Evolutionary conservation across 2,113 vertebrate genomes (phyloP).

Genomic region (Eptesicus fuscus): DNA sequence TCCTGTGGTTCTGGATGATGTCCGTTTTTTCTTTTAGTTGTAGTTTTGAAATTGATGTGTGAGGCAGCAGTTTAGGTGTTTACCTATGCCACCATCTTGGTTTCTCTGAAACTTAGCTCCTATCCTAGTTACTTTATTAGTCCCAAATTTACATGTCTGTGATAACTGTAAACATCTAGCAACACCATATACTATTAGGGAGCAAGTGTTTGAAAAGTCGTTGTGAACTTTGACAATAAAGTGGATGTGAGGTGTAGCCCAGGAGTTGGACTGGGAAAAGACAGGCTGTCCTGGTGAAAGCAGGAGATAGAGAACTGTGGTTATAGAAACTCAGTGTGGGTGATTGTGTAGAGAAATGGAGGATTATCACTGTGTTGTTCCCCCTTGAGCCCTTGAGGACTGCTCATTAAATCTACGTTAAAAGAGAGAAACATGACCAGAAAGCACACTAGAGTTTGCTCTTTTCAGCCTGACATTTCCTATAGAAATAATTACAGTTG

Average conservation of each 20-base stretch:
- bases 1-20: too few relatives aligned
- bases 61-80: too few relatives aligned
- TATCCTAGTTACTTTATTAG: background rate
- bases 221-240: background rate
- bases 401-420: background rate
- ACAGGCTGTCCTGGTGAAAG: background rate
- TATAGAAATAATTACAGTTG: constrained; percentile 8
- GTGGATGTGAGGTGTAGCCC: background rate
- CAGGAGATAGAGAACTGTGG: background rate
- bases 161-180: background rate
- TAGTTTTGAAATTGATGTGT: too few relatives aligned
- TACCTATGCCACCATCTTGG: too few relatives aligned
- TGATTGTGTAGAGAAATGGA: background rate
- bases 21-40: too few relatives aligned
- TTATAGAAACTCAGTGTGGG: background rate
- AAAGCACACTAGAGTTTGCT: background rate
- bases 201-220: background rate
- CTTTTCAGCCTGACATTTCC: constrained; percentile 27
- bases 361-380: background rate
- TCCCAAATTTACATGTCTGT: background rate
- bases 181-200: background rate
- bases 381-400: background rate
- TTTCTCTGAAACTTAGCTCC: background rate
- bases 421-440: background rate
- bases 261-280: background rate